Base-by-base conservation (phyloP, 2,113 vertebrate species). In the Gulo gulo region DNA sequence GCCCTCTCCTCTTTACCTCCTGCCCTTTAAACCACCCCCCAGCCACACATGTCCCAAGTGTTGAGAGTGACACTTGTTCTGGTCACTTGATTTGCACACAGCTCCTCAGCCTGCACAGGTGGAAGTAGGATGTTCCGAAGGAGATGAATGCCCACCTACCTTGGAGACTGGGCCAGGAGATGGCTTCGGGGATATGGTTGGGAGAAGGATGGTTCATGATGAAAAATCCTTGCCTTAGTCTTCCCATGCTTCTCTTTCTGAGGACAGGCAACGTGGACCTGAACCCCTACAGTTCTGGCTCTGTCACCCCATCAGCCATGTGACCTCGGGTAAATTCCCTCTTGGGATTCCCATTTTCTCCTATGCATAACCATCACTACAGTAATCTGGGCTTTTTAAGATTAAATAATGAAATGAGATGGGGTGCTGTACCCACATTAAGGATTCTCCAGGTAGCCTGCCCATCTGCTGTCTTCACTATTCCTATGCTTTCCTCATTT, bases 111-210 rank as follows among this genome's bases (percentile, higher is more conserved):
- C 45, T 39, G 2, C 65, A 55, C 47, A n/a, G 23, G 50, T 47
- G 87, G 67, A 39, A 95, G 36, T 80, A 74, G 76, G 61, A 31
- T 42, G 69, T 79, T 92, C 92, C 39, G 71, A 91, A 94, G 88
- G 76, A 74, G 89, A 94, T 67, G 57, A 82, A 63, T 45, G 42
- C 31, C 85, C 67, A 4, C 50, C 52, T 71, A 2, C 83, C n/a
- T 61, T 83, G 34, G 80, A 97, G 42, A 59, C 23, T 6, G 63
- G 31, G 24, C 69, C 57, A 31, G 83, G 50, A 57, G 86, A n/a
- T 67, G 29, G 42, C 45, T 47, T 63, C 42, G 67, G 59, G 11
- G 52, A 50, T 63, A 69, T 0, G 55, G 52, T 61, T 8, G 36
- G 47, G 59, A 84, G 63, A 82, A 81, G 71, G n/a, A 24, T 36